phyloP scores from a whole-genome alignment of 2,888 invertebrate genomes.

The Drosophila sordidapex region DNA sequence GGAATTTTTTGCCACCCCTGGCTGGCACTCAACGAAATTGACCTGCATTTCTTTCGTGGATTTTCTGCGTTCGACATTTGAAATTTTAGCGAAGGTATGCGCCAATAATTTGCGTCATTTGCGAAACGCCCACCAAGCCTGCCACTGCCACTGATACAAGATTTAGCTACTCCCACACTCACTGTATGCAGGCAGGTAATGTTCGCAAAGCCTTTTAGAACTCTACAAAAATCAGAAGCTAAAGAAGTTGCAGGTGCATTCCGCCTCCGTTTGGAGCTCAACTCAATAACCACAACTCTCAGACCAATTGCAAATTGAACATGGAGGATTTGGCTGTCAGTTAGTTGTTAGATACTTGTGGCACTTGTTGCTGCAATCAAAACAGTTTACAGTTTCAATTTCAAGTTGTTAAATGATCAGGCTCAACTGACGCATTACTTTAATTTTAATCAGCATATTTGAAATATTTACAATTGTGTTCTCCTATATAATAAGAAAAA shows the following conservation, averaged over 20 bases:
- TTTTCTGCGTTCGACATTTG: background rate
- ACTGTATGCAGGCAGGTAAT: slow-evolving; percentile 1
- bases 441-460: background rate
- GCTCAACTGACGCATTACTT: background rate
- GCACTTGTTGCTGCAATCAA: background rate
- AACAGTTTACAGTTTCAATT: background rate
- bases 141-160: slow-evolving; percentile 1
- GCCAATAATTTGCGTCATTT: slow-evolving; percentile 15
- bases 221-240: slow-evolving; percentile 1
- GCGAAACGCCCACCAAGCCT: background rate
- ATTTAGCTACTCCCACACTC: background rate
- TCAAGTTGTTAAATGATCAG: background rate
- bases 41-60: slow-evolving; percentile 58
- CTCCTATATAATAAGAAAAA: background rate
- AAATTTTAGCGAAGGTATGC: slow-evolving; percentile 17
- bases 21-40: slow-evolving; percentile 51
- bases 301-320: background rate
- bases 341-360: background rate
- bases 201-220: slow-evolving; percentile 1
- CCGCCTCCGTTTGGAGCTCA: background rate
- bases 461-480: background rate
- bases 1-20: slow-evolving; percentile 39
- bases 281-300: background rate
- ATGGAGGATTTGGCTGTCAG: background rate
- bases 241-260: slow-evolving; percentile 10